Percentiles rank a stretch among this genome's conserved stretches.
Evolutionary conservation across 2,797 vertebrate genomes (phyloP).

Genomic region (Anas georgica): DNA sequence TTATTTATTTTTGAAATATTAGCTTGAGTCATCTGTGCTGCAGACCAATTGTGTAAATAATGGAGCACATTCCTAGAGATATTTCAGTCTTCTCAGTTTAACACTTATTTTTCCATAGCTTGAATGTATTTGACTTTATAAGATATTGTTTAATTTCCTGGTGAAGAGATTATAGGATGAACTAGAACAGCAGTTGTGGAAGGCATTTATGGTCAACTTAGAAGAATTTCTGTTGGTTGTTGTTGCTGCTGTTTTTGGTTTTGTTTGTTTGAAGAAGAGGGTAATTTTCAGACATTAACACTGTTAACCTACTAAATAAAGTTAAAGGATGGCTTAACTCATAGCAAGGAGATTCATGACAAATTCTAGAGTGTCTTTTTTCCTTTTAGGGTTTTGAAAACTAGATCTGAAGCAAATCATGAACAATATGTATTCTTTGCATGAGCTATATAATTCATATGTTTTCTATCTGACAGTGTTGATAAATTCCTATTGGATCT

Average conservation of each 20-base stretch:
- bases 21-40: background rate
- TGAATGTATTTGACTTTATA: background rate
- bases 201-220: background rate
- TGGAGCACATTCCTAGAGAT: background rate
- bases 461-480: background rate
- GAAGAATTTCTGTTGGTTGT: background rate
- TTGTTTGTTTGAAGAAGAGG: background rate
- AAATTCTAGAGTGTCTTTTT: background rate
- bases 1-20: background rate
- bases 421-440: background rate
- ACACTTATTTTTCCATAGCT: background rate
- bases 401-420: background rate
- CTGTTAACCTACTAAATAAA: background rate
- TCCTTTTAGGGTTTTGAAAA: background rate
- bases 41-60: background rate
- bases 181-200: background rate
- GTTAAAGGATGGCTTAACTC: background rate
- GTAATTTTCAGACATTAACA: background rate
- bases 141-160: background rate
- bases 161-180: background rate
- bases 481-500: background rate
- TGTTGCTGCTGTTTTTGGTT: no score
- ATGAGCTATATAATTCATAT: background rate
- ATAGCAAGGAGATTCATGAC: background rate
- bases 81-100: background rate